Conservation (phyloP, 2,113 vertebrate genomes). For the Murina feae region DNA sequence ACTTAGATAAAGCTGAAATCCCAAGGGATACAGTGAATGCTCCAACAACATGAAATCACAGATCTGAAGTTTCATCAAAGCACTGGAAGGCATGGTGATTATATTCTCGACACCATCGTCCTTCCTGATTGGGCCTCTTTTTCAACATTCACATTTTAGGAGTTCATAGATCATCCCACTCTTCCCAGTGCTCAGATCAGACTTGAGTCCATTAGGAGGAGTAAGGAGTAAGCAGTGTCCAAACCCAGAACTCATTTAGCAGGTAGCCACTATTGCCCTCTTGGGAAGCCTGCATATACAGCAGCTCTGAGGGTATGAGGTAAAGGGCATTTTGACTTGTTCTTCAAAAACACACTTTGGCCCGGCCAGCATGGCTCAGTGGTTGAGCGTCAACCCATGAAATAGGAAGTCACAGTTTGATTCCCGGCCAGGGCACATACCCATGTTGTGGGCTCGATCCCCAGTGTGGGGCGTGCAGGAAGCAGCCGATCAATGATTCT, state of each 20-base stretch:
- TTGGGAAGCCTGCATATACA: neutral
- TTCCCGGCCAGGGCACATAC: too few species aligned
- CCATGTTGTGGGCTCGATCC: too few species aligned
- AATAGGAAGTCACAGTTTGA: too few species aligned
- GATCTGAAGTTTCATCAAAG: neutral
- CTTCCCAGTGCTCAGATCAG: neutral
- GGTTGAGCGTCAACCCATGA: too few species aligned
- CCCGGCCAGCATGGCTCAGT: too few species aligned
- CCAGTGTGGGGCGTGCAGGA: too few species aligned
- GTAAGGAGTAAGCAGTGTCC: neutral
- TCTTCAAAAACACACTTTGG: neutral
- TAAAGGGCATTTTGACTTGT: neutral
- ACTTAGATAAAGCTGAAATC: neutral
- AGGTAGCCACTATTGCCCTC: neutral
- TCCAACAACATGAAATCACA: neutral
- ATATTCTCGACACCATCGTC: neutral
- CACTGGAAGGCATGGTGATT: neutral
- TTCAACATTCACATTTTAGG: neutral
- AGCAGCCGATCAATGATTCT: too few species aligned
- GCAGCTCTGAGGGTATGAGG: neutral
- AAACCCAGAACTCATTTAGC: neutral
- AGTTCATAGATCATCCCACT: neutral
- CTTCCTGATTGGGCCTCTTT: neutral
- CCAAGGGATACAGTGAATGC: too few species aligned
- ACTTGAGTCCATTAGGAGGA: neutral